Evolutionary conservation across 1,140 invertebrate species (phyloP), one percentile per base, ranked within the genome.

Genomic region (Tyrophagus putrescentiae): DNA sequence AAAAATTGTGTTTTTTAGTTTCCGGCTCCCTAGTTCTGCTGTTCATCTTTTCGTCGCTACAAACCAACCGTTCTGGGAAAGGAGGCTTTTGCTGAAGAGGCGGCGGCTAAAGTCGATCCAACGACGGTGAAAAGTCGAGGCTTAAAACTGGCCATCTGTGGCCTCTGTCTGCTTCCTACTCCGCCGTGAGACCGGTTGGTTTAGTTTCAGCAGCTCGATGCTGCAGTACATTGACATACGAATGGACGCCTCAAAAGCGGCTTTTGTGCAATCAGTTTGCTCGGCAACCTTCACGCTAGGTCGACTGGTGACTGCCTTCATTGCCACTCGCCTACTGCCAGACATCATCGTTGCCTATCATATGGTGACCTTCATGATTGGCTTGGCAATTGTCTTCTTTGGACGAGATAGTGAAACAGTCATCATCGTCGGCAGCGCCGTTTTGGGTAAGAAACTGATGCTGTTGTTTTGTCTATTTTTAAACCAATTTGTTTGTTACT

Each of bases 341-440:
- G 36, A 59, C 11, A 29, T 59, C n/a, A 59, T 59, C 7, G 50
- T 59, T 9, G 16, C 25, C 13, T 59, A 59, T 45, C 57, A 59
- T 42, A 45, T 44, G 21, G 27, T 59, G 11, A 59, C 50, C 9
- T 21, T 59, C 18, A 59, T 59, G 32, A 23, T 45, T 3, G 57
- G 16, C n/a, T 28, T 31, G 27, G 11, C 27, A 18, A 11, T 42
- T 25, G 28, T 59, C 16, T 59, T 31, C 50, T 45, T 44, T 13
- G 57, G 57, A 27, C 41, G 16, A 11, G 4, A 44, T 44, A 13
- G 9, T 21, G 7, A 13, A 45, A 9, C 57, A 16, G 7, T 59
- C 6, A 59, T 59, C 28, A 32, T 18, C 29, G 18, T 42, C 34
- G 39, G 45, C 31, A 59, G 25, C 25, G 57, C 50, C 18, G 18